Conservation (phyloP, 2,797 vertebrate genomes). For the Malacoraja senta region DNA sequence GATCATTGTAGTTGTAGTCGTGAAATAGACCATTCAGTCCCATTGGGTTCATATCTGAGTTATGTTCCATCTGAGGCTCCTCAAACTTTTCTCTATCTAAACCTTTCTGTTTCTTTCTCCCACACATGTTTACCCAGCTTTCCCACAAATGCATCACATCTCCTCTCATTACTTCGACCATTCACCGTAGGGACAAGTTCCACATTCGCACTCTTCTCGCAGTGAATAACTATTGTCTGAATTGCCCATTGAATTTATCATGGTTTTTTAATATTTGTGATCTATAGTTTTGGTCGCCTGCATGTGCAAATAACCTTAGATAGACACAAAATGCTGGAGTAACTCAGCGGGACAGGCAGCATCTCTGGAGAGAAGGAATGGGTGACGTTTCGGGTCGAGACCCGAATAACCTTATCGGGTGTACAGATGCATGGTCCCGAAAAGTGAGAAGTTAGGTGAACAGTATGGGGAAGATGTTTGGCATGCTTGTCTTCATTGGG, state of each 20-base stretch:
- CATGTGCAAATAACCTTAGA: neutral
- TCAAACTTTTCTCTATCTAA: neutral
- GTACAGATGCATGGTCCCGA: too few species aligned
- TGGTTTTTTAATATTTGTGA: too few species aligned
- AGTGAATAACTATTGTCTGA: neutral
- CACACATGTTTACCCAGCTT: neutral
- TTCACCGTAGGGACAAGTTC: neutral
- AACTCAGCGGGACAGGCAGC: too few species aligned
- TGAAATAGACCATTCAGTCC: neutral
- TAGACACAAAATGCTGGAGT: too few species aligned
- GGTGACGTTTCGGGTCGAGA: too few species aligned
- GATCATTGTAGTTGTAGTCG: neutral
- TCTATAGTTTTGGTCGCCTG: neutral
- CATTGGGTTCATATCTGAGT: neutral
- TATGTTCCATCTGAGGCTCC: neutral
- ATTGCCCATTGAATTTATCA: neutral
- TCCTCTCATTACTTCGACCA: neutral
- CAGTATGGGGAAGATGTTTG: too few species aligned
- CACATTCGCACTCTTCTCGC: neutral
- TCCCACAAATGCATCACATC: neutral
- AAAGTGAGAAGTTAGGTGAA: too few species aligned
- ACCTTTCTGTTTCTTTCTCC: neutral
- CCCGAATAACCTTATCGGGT: too few species aligned
- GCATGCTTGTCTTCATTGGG: too few species aligned
- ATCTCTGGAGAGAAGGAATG: too few species aligned